Evolutionary conservation across 2,797 vertebrate species (phyloP).

Genomic region (Morelia viridis): DNA sequence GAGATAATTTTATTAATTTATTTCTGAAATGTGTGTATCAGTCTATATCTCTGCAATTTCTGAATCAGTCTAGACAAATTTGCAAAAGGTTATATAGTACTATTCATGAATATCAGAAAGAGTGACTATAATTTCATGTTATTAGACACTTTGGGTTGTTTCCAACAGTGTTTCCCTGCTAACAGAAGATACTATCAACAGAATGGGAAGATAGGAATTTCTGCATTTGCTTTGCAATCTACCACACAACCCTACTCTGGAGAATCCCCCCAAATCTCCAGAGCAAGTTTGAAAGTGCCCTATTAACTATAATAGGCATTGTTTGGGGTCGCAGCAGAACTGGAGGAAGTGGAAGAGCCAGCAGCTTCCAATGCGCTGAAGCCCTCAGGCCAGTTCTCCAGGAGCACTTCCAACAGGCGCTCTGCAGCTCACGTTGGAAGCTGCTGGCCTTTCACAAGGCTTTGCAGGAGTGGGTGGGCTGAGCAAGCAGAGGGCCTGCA

Average conservation of each 20-base stretch:
- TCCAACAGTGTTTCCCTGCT: too few relatives aligned
- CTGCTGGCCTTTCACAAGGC: too few relatives aligned
- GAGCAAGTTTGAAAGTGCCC: not conserved
- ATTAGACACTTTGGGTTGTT: not conserved
- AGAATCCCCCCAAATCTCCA: not conserved
- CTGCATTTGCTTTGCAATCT: not conserved
- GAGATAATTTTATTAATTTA: conserved; percentile 28
- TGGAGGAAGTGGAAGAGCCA: not conserved
- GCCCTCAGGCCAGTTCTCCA: too few relatives aligned
- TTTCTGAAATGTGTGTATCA: conserved; percentile 32
- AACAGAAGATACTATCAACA: not conserved
- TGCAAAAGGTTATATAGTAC: conserved; percentile 10
- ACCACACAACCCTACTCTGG: not conserved
- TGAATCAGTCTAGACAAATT: conserved; percentile 51
- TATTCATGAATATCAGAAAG: not conserved
- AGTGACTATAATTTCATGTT: not conserved
- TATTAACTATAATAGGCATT: not conserved
- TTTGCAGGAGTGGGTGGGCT: too few relatives aligned
- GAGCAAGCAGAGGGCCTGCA: too few relatives aligned
- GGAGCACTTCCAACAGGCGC: too few relatives aligned
- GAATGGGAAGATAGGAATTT: not conserved
- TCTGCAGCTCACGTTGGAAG: too few relatives aligned
- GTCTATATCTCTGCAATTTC: conserved; percentile 48
- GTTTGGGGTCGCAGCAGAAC: not conserved
- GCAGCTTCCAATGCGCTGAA: too few relatives aligned